A percentile compares a stretch with the other conserved stretches of the same genome.
These are phyloP conservation scores for Caenorhabditis imperialis DNA, from an alignment of 2,888 invertebrate species.

Conservation along the genomic window DNA sequence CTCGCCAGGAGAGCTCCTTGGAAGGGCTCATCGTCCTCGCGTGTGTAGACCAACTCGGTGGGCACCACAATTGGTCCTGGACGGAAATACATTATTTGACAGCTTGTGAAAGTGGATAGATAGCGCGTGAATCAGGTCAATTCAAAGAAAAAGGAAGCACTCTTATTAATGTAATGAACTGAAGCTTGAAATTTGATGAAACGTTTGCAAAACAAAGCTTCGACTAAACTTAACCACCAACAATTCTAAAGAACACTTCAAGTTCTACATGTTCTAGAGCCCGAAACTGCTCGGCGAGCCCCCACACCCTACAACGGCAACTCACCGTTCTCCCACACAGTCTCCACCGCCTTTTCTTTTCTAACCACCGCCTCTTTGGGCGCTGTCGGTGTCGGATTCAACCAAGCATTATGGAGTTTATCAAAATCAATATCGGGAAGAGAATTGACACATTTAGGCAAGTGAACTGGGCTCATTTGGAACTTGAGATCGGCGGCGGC, in stretches of 20 bases:
- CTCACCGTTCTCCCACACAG: neutral
- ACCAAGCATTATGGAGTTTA: constrained; percentile 59
- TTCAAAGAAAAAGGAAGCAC: no score
- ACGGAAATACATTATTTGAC: neutral
- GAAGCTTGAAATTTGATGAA: no score
- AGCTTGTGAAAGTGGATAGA: no score
- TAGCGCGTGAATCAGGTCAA: no score
- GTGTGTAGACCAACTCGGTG: constrained; percentile 7
- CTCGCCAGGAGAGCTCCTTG: constrained; percentile 38
- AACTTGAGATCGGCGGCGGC: constrained; percentile 17
- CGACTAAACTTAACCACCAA: no score
- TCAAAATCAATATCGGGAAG: constrained; percentile 42
- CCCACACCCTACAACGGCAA: no score
- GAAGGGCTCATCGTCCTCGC: constrained; percentile 30
- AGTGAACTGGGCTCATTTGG: constrained; percentile 4
- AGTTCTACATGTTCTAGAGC: no score
- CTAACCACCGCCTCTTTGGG: constrained; percentile 8
- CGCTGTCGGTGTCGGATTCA: constrained; percentile 7
- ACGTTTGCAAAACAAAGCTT: no score
- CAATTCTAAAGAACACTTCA: no score
- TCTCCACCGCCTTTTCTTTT: constrained; percentile 1
- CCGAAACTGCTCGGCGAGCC: no score
- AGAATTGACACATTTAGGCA: constrained; percentile 18
- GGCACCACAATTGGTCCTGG: constrained; percentile 17
- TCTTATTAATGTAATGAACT: no score